Evolutionary conservation across 2,797 vertebrate genomes (phyloP), one percentile per base, ranked within the genome.

Genomic region (Manis javanica): DNA sequence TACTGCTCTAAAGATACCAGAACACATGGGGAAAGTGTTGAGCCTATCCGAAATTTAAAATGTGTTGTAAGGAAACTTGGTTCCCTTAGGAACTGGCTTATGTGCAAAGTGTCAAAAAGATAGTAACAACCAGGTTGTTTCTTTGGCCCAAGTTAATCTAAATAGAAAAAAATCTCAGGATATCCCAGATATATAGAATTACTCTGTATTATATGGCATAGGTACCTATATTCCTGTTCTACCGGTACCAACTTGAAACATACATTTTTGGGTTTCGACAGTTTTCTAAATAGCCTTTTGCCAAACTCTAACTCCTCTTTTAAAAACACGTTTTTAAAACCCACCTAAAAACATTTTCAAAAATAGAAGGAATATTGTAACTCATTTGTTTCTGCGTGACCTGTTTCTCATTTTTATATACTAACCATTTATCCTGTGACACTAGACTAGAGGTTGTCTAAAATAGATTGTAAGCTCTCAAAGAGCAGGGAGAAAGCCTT

Each of bases 351-450:
- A 87, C 87, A 11, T 71, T 74, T 91, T 83, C 37, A 75, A 49
- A 94, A 68, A 75, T 34, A 83, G n/a, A 96, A 96, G 63, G 53
- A 92, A 87, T 92, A 15, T 86, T 89, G 26, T 87, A 82, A 69
- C 55, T 95, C 49, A 71, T 26, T 93, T 91, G 18, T 94, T 74
- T 86, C 42, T 87, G 21, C 92, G 51, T 84, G 37, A 90, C 63
- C 19, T 82, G 5, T 79, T 89, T 24, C 5, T 95, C 29, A 11
- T 89, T 92, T 81, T 85, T 78, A 39, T 53, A 53, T 92, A 69
- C 46, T 68, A 55, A 96, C 34, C 37, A 83, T 79, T 78, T 91
- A 66, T 74, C 78, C 26, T 87, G 21, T 94, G 31, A 91, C 26
- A 71, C 42, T 79, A 96, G 66, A 84, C 24, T 63, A 88, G 55